Evolutionary conservation across 2,797 vertebrate genomes (phyloP).

Genomic region (Champsocephalus gunnari): DNA sequence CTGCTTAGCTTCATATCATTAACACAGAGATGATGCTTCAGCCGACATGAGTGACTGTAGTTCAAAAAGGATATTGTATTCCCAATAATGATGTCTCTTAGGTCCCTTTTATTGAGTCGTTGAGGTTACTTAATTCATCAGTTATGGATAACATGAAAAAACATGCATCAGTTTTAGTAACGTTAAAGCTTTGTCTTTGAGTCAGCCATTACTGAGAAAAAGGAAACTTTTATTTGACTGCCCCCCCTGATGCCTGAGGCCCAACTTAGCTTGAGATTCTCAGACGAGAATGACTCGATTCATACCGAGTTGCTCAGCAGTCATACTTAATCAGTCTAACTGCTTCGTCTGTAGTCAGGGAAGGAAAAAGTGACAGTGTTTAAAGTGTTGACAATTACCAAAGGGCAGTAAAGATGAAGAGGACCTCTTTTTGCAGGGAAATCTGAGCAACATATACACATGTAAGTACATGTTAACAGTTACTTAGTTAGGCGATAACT

Average conservation of each 20-base stretch:
- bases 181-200: conserved; percentile 36
- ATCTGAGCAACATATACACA: neutral
- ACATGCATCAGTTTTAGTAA: conserved; percentile 21
- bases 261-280: conserved; percentile 49
- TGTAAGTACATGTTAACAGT: neutral
- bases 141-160: conserved; percentile 43
- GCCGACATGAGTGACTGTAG: conserved; percentile 1
- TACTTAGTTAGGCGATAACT: neutral
- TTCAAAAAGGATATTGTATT: conserved; percentile 44
- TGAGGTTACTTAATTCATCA: conserved; percentile 52
- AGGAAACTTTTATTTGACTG: conserved; percentile 29
- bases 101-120: conserved; percentile 28
- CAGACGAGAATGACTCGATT: conserved; percentile 53
- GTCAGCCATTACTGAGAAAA: conserved; percentile 34
- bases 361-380: conserved; percentile 1
- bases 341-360: conserved; percentile 13
- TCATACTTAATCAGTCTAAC: conserved; percentile 32
- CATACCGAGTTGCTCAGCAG: conserved; percentile 35
- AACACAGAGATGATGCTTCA: conserved; percentile 8
- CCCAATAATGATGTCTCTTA: neutral
- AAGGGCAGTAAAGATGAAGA: neutral
- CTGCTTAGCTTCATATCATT: conserved; percentile 23
- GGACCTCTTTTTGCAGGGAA: neutral
- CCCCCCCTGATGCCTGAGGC: conserved; percentile 31
- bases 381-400: conserved; percentile 17